Conservation (phyloP, 2,797 vertebrate species). For the Rhyacichthys aspro region DNA sequence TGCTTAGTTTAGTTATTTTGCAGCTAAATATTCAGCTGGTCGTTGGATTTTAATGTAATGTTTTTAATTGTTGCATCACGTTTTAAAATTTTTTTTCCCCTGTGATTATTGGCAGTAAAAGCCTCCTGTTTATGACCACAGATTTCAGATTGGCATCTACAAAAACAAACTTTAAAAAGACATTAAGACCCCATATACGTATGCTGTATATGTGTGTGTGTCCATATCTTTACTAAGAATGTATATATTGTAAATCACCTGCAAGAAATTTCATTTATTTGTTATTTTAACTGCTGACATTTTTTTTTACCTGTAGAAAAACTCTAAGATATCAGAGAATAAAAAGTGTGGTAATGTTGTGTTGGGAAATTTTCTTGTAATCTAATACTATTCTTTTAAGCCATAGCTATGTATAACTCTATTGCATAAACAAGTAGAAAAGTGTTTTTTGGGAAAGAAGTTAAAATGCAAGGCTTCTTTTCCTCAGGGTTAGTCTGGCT, state of each 20-base stretch:
- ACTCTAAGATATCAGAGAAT: conserved; percentile 8
- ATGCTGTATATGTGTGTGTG: conserved; percentile 62
- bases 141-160: no score
- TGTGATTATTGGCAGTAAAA: no score
- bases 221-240: conserved; percentile 79
- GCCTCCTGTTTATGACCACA: no score
- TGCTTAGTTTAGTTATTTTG: no score
- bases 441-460: background rate
- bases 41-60: no score
- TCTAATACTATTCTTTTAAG: no score
- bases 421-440: conserved; percentile 4
- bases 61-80: no score
- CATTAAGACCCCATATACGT: background rate
- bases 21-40: no score
- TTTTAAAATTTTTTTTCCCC: no score
- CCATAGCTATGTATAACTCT: no score
- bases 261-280: conserved; percentile 48
- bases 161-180: no score
- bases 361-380: background rate
- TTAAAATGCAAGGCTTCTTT: conserved; percentile 2
- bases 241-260: conserved; percentile 79
- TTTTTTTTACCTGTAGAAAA: no score
- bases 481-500: conserved; percentile 14
- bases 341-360: conserved; percentile 33
- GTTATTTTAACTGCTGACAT: conserved; percentile 48